Percentiles rank a stretch among this genome's conserved stretches.
phyloP scores from a whole-genome alignment of 2,113 vertebrate species.

The Onychostoma macrolepis region DNA sequence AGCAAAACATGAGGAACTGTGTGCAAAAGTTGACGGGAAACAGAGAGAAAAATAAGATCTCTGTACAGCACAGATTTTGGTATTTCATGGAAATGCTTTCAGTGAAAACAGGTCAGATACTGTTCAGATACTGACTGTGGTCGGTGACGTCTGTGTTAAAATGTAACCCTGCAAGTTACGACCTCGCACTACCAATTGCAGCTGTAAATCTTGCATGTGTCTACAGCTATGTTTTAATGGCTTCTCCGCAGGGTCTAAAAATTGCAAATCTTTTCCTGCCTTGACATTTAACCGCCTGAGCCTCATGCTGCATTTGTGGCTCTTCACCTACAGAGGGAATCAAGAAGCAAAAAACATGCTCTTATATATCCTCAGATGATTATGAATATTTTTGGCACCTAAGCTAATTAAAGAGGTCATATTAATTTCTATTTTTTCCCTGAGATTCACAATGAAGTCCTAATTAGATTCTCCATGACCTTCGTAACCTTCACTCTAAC shows the following conservation, averaged over 20 bases:
- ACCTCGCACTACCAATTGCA: background rate
- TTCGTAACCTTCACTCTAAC: background rate
- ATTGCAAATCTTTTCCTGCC: background rate
- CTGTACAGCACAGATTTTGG: conserved; percentile 40
- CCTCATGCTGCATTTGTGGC: conserved; percentile 59
- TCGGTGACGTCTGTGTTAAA: background rate
- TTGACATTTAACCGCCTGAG: conserved; percentile 59
- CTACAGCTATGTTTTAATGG: background rate
- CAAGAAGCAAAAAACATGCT: background rate
- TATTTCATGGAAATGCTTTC: background rate
- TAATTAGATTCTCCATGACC: background rate
- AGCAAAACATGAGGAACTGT: conserved; percentile 98
- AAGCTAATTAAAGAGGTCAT: background rate
- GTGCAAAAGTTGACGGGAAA: conserved; percentile 70
- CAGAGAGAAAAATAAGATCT: conserved; percentile 68
- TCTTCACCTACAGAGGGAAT: background rate
- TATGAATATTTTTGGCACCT: background rate
- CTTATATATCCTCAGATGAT: background rate
- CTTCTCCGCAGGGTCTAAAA: background rate
- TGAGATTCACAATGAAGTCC: background rate
- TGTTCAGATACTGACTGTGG: background rate
- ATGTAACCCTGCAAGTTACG: background rate
- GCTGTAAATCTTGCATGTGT: background rate
- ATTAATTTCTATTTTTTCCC: background rate
- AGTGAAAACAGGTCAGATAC: background rate